These are phyloP conservation scores for Ptilorrhoa leucosticta DNA, from an alignment of 2,113 vertebrate genomes.

Conservation along the genomic window DNA sequence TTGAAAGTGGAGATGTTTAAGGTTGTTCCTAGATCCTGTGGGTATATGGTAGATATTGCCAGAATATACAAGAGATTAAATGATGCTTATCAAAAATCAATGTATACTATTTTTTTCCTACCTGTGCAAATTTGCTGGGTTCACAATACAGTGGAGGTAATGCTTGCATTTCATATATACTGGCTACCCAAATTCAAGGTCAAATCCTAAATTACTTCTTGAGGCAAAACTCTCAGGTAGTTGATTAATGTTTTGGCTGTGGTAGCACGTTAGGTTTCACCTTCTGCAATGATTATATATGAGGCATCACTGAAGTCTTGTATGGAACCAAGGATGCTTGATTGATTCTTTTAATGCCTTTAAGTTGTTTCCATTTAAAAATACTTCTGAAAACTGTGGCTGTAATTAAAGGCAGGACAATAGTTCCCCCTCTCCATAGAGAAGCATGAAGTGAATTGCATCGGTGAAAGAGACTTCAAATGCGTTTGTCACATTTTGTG, in stretches of 20 bases:
- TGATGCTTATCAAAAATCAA: conserved; percentile 31
- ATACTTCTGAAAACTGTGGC: background rate
- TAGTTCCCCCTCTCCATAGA: background rate
- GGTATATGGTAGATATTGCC: background rate
- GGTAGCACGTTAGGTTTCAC: background rate
- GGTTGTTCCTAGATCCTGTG: background rate
- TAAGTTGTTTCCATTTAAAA: conserved; percentile 16
- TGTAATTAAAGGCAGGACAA: background rate
- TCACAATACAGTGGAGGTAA: background rate
- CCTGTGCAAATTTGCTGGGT: background rate
- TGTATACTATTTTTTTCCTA: conserved; percentile 21
- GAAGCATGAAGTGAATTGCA: background rate
- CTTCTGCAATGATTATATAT: background rate
- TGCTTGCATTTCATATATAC: background rate
- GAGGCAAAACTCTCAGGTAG: background rate
- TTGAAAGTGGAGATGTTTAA: conserved; percentile 8
- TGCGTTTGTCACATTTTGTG: background rate
- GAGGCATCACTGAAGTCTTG: background rate
- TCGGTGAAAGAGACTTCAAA: background rate
- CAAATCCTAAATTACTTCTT: conserved; percentile 13
- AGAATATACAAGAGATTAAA: conserved; percentile 42
- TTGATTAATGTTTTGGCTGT: conserved; percentile 28
- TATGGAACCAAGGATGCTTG: background rate
- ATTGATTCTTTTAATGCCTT: background rate
- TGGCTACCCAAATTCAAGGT: conserved; percentile 19